Evolutionary conservation across 2,113 vertebrate genomes (phyloP).

Genomic region (Rhineura floridana): DNA sequence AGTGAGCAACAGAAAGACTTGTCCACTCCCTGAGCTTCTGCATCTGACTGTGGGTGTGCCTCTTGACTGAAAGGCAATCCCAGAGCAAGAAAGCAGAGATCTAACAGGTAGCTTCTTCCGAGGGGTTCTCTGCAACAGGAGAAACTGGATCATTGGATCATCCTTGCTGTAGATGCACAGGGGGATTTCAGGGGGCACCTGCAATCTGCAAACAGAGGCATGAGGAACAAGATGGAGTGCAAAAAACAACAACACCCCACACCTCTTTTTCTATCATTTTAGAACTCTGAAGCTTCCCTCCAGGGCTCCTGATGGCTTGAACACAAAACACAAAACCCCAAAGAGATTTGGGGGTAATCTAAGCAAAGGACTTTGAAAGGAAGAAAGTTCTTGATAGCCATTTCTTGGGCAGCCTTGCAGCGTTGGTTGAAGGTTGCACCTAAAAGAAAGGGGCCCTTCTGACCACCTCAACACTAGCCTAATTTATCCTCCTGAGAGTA

Average conservation of each 20-base stretch:
- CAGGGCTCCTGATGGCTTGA: not conserved
- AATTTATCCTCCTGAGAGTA: conserved; percentile 38
- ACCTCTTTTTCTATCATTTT: not conserved
- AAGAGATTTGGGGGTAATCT: not conserved
- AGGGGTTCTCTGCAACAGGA: not conserved
- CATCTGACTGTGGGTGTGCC: not conserved
- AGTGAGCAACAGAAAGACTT: not conserved
- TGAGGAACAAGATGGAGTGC: not conserved
- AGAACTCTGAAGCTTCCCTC: not conserved
- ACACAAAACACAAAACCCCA: not conserved
- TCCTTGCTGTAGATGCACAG: not conserved
- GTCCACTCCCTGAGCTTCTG: not conserved
- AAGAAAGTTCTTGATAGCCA: rapidly evolving
- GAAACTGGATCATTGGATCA: not conserved
- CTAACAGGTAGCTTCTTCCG: rapidly evolving
- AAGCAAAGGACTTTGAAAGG: not conserved
- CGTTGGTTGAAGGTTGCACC: not conserved
- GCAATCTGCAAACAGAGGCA: not conserved
- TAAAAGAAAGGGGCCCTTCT: conserved; percentile 9
- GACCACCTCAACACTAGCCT: conserved; percentile 57
- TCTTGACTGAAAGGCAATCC: not conserved
- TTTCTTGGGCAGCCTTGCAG: not conserved
- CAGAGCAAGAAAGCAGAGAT: not conserved
- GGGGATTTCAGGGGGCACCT: not conserved
- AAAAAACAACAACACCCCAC: not conserved